Evolutionary conservation across 2,888 invertebrate genomes (phyloP).

Genomic region (Eristalis intricaria): DNA sequence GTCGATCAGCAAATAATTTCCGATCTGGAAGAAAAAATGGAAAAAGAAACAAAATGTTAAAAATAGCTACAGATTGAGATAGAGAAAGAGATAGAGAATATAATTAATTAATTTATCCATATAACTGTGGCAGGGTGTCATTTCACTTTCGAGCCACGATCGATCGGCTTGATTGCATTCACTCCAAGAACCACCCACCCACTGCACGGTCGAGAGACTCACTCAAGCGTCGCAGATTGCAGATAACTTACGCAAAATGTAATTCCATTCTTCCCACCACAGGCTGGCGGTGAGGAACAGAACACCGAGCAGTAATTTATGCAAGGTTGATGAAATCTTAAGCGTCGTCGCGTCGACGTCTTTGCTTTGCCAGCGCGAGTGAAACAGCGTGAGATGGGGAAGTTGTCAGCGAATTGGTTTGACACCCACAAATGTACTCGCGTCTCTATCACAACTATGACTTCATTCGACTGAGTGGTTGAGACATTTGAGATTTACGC

Average conservation of each 20-base stretch:
- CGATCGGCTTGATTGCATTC: conserved; percentile 7
- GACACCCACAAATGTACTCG: conserved; percentile 47
- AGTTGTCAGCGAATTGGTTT: conserved; percentile 30
- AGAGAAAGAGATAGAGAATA: conserved; percentile 17
- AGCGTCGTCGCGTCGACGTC: conserved; percentile 28
- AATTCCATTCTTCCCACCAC: conserved; percentile 64
- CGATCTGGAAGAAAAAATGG: conserved; percentile 14
- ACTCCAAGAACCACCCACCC: conserved; percentile 46
- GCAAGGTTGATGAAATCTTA: conserved; percentile 63
- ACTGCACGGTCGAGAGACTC: conserved; percentile 39
- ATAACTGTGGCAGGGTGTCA: conserved; percentile 59
- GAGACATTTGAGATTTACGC: neutral
- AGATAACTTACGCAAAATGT: conserved; percentile 67
- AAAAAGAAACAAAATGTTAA: neutral
- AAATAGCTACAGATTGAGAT: neutral
- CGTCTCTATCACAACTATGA: conserved; percentile 11
- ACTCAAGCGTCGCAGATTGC: conserved; percentile 23
- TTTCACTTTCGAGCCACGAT: conserved; percentile 62
- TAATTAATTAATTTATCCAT: conserved; percentile 52
- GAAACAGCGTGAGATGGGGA: conserved; percentile 35
- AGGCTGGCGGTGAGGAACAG: neutral
- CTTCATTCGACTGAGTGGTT: neutral
- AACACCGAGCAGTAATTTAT: conserved; percentile 35
- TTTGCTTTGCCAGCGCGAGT: conserved; percentile 5
- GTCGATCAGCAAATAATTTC: conserved; percentile 44